Evolutionary conservation across 2,888 invertebrate genomes (phyloP).

Genomic region (Hemaris fuciformis): DNA sequence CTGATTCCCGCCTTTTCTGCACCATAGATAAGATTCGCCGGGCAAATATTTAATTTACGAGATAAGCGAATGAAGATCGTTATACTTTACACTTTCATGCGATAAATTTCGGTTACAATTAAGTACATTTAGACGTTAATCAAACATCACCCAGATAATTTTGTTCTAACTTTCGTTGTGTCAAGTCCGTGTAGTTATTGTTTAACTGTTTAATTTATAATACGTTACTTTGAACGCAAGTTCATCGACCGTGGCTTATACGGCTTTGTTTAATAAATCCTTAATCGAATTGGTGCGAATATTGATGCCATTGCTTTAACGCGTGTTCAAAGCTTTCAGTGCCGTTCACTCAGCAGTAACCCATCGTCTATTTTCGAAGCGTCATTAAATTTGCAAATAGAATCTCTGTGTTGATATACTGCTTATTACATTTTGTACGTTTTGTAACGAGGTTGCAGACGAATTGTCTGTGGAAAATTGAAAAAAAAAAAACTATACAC

Average conservation of each 20-base stretch:
- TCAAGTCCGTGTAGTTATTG: not conserved
- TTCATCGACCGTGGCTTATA: conserved; percentile 49
- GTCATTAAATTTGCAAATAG: conserved; percentile 33
- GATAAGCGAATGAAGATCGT: conserved; percentile 71
- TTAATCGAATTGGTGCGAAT: conserved; percentile 53
- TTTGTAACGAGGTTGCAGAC: not conserved
- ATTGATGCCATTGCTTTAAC: conserved; percentile 58
- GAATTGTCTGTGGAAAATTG: not conserved
- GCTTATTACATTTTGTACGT: not conserved
- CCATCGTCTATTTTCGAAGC: conserved; percentile 36
- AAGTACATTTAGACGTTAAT: conserved; percentile 46
- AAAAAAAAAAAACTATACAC: not conserved
- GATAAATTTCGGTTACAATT: conserved; percentile 59
- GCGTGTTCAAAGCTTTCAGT: conserved; percentile 57
- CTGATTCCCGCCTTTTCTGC: conserved; percentile 64
- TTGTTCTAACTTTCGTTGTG: conserved; percentile 18
- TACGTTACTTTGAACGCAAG: conserved; percentile 18
- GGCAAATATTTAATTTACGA: conserved; percentile 59
- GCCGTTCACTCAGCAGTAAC: conserved; percentile 46
- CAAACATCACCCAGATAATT: conserved; percentile 39
- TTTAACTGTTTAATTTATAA: not conserved
- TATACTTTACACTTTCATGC: conserved; percentile 71
- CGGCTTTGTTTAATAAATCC: conserved; percentile 55
- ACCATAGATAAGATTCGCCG: conserved; percentile 59
- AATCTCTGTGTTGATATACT: not conserved